Conservation (phyloP, 1,140 invertebrate species). For the Drosophila triauraria region DNA sequence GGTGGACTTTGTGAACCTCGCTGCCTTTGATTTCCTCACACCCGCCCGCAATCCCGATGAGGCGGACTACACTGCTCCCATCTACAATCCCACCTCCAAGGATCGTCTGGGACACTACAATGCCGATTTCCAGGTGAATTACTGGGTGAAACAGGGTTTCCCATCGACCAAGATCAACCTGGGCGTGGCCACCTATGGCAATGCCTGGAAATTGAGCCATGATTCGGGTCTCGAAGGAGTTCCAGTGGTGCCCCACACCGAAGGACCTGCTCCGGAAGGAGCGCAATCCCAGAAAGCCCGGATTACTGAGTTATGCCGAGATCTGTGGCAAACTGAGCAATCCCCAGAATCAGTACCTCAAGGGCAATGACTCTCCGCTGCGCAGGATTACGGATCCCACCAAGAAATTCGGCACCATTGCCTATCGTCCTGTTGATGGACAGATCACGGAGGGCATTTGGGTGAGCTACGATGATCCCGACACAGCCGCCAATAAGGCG, state of each 20-base stretch:
- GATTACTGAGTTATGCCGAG: slow-evolving; percentile 93
- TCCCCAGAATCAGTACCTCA: slow-evolving; percentile 86
- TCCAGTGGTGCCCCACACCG: slow-evolving; percentile 89
- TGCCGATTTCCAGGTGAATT: slow-evolving; percentile 87
- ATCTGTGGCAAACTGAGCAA: slow-evolving; percentile 90
- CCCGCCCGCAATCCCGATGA: slow-evolving; percentile 90
- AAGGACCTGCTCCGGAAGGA: slow-evolving; percentile 88
- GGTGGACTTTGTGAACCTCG: slow-evolving; percentile 92
- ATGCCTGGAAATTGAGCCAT: slow-evolving; percentile 92
- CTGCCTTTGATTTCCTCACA: slow-evolving; percentile 92
- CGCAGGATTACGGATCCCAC: slow-evolving; percentile 90
- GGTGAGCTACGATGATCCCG: slow-evolving; percentile 95
- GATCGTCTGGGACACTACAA: slow-evolving; percentile 88
- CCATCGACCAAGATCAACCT: slow-evolving; percentile 91
- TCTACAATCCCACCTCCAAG: slow-evolving; percentile 87
- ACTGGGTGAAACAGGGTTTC: slow-evolving; percentile 88
- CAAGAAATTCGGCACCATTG: slow-evolving; percentile 91
- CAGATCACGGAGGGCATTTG: slow-evolving; percentile 91
- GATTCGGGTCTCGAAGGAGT: slow-evolving; percentile 90
- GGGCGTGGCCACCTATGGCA: slow-evolving; percentile 93
- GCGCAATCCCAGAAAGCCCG: slow-evolving; percentile 89
- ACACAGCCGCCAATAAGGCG: slow-evolving; percentile 93
- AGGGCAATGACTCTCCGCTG: slow-evolving; percentile 88
- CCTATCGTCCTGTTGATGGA: slow-evolving; percentile 89
- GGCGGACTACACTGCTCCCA: slow-evolving; percentile 90